Evolutionary conservation across 92 coral and sea anemone genomes (phyloP).

Genomic region (Palythoa caribaeorum): DNA sequence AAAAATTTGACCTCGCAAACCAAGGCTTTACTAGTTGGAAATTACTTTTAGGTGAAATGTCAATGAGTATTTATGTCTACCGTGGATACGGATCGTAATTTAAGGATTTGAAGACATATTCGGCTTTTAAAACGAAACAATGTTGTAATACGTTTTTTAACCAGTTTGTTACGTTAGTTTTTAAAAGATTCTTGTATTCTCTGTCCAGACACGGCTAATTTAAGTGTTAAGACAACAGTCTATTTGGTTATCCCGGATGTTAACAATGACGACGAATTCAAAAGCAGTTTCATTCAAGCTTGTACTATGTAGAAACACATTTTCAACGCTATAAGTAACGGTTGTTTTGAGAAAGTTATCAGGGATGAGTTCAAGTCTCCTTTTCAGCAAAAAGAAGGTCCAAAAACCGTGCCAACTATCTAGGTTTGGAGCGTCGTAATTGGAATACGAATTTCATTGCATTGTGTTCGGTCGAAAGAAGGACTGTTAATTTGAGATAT

Average conservation of each 20-base stretch:
- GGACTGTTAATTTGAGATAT: slow-evolving; percentile 39
- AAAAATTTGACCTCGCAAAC: neutral
- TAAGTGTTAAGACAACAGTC: neutral
- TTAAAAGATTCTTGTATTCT: neutral
- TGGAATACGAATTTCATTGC: neutral
- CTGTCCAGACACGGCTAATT: neutral
- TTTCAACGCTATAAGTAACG: neutral
- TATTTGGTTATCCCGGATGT: slow-evolving; percentile 20
- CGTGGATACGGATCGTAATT: slow-evolving; percentile 4
- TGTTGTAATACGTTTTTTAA: slow-evolving; percentile 3
- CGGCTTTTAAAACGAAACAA: neutral
- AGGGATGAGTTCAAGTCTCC: neutral
- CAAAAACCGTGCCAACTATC: neutral
- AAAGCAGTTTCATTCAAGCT: neutral
- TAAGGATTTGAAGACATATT: neutral
- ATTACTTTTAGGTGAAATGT: neutral
- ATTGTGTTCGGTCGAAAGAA: slow-evolving; percentile 34
- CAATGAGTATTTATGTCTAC: neutral
- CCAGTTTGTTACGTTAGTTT: neutral
- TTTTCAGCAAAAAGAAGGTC: neutral
- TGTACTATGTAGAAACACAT: neutral
- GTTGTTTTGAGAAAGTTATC: neutral
- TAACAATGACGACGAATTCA: neutral
- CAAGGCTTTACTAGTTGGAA: neutral
- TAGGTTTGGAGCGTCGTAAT: neutral